Evolutionary conservation across 2,113 vertebrate genomes (phyloP), one percentile per base, ranked within the genome.

Genomic region (Columba janthina): DNA sequence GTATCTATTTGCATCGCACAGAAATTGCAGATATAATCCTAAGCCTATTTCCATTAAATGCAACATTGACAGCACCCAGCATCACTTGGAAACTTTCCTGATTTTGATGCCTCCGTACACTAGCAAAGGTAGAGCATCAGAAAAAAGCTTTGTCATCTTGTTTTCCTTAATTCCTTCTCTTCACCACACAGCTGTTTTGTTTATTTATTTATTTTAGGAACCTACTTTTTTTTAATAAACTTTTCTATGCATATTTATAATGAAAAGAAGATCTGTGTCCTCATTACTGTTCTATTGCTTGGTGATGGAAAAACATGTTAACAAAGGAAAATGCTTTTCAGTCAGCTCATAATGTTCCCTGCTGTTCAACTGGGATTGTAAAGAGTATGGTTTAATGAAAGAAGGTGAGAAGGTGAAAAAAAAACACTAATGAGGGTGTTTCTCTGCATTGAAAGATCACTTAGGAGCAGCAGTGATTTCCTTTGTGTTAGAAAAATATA

Each of bases 341-440:
- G 96, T 96, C 97, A 97, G 94, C 92, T 97, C 96, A 97, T 95
- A 96, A 96, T 74, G 42, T 97, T 95, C 93, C 88, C 77, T 97
- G 95, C 94, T 97, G 96, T 96, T 98, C 96, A 97, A 94, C 95
- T 93, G 94, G 93, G 94, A 97, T 40, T 66, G 60, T 84, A 94
- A 96, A 97, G 96, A 94, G 58, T 86, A 80, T 69, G 87, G 91
- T 94, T 98, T 98, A 97, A 98, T 97, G 94, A 98, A 98, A 97
- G 94, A 96, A 98, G 96, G 97, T 97, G 92, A 98, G 92, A 97
- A 98, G 96, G 97, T 97, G 96, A 87, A 69, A 91, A 87, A 96
- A 93, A 88, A 67, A 66, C 60, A 44, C 90, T 97, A 98, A 97
- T 96, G 95, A 97, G 95, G 89, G 77, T 95, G 71, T 93, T 98